Base-by-base conservation (phyloP, 2,888 invertebrate species). In the Cerceris rybyensis region DNA sequence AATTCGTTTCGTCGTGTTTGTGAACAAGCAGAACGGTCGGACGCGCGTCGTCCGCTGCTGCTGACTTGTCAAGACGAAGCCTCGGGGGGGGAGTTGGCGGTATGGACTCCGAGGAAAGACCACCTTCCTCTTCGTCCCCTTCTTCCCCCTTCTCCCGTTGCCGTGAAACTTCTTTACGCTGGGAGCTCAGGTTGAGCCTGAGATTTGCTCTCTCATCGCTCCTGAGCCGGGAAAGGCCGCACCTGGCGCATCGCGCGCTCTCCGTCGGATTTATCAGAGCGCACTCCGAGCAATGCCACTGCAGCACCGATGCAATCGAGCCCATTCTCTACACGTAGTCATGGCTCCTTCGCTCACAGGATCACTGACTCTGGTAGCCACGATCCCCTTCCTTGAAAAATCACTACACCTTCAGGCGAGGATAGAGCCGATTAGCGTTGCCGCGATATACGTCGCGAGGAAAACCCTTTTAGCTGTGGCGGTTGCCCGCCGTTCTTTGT, bases 271-370 rank as follows among this genome's bases (percentile, higher is more conserved):
- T 97, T 93, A 97, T 97, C 93, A 96, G 95, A 93, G 96, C 95
- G 94, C 97, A 97, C 93, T 95, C 95, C 93, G 95, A 95, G 94
- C 97, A 97, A 94, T 97, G 96, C 97, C 97, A 98, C 94, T 97
- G 97, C 93, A 97, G 95, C 94, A 97, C 97, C 93, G 97, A 97
- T 94, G 97, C 97, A 94, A 97, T 97, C 93, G 97, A 97, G 94
- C 97, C 97, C 97, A 97, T 97, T 92, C 93, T 94, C 90, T 88
- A 90, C 92, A 89, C 90, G 93, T 92, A 93, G 92, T 93, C 94
- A 94, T 94, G 93, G 92, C 93, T 93, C 89, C 85, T 81, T 80
- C 80, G 80, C 78, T 84, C 75, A 82, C 82, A 83, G 83, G 83
- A 83, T 83, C 83, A 83, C 80, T 71, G 82, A 80, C 83, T 83